Base-by-base conservation (phyloP, 2,888 invertebrate genomes). In the Thalpophila matura region DNA sequence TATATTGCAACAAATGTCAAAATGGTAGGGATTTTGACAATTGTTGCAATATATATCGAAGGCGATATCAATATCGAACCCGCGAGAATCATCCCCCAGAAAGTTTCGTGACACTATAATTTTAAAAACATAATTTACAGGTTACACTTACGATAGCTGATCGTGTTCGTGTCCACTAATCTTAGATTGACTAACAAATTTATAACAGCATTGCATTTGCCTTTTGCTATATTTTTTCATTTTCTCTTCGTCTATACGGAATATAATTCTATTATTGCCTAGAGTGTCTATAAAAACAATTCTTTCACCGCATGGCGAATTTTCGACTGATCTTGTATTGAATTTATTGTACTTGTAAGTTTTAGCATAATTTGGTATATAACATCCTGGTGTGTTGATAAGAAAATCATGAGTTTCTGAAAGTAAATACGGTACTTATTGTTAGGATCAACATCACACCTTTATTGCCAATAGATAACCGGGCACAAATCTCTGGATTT, bases 301-400 rank as follows among this genome's bases (percentile, higher is more conserved):
- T 70, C 90, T 77, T 22, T 66, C 42, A 0, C 86, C 88, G 58
- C 91, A 91, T 74, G 4, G 24, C 14, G 74, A 37, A 6, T 56
- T 49, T 0, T 67, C 31, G 67, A 72, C 46, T 63, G 82, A 81
- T 38, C 3, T 1, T n/a, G n/a, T n/a, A n/a, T n/a, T n/a, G n/a
- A n/a, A n/a, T n/a, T n/a, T n/a, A 29, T 65, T 74, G 55, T 85
- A 84, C 53, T 74, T 56, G 20, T 86, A 59, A 14, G 75, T 83
- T 65, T 84, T 86, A 22, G 68, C 72, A 64, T 87, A 91, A 62
- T 90, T 87, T 29, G 90, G 91, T 72, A 91, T 90, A 18, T 62
- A 67, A 61, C 91, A 91, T 24, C 90, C 90, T 26, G 84, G 79
- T 16, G 91, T 91, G 43, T 88, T 81, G 38, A 91, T 81, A 33